Conservation (phyloP, 2,888 invertebrate species). For the Lepidonotus clava region DNA sequence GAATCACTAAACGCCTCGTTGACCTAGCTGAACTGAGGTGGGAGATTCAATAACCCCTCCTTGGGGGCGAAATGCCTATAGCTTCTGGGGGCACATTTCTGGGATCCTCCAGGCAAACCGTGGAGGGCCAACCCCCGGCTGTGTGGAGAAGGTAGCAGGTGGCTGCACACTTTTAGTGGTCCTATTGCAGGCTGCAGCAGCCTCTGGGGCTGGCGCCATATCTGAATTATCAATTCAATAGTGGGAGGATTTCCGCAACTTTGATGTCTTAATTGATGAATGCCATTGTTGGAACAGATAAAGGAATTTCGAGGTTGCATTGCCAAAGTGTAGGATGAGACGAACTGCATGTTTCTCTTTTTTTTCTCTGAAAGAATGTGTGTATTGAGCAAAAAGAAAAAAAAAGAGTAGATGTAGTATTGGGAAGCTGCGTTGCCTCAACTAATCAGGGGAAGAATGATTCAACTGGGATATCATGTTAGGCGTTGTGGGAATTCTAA, state of each 20-base stretch:
- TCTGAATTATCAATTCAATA: neutral
- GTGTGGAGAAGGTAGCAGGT: slow-evolving; percentile 19
- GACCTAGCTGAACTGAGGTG: too few species aligned
- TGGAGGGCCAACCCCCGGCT: too few species aligned
- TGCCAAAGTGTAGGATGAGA: neutral
- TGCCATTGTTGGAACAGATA: neutral
- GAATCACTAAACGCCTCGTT: too few species aligned
- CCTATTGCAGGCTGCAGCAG: neutral
- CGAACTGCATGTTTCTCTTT: neutral
- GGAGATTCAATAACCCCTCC: too few species aligned
- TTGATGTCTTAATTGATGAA: neutral
- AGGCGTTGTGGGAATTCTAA: slow-evolving; percentile 27
- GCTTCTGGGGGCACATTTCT: too few species aligned
- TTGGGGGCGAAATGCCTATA: too few species aligned
- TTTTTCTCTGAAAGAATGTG: too few species aligned
- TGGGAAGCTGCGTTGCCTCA: neutral
- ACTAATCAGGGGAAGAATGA: neutral
- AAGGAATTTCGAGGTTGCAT: neutral
- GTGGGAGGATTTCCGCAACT: neutral
- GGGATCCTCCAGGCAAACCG: too few species aligned
- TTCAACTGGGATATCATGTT: slow-evolving; percentile 28
- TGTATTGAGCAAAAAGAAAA: neutral
- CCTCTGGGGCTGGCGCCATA: neutral
- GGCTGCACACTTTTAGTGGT: neutral
- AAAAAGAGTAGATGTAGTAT: neutral